Evolutionary conservation across 1,140 invertebrate species (phyloP).

Genomic region (Bombyx mandarina): DNA sequence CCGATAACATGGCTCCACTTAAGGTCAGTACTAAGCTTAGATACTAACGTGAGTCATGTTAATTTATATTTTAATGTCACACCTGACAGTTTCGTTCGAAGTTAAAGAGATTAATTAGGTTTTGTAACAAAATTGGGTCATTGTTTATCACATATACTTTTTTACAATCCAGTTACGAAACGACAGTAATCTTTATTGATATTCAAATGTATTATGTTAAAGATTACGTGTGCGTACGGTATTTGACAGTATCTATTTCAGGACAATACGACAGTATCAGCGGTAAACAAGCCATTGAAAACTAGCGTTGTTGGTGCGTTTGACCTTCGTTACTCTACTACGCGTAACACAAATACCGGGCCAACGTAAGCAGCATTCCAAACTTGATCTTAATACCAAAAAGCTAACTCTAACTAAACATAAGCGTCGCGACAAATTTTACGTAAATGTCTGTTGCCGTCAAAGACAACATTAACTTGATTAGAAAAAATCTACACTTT

Average conservation of each 20-base stretch:
- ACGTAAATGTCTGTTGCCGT: too few relatives aligned
- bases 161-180: constrained; percentile 12
- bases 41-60: constrained; percentile 3
- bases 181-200: neutral
- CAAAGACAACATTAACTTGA: neutral
- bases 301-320: neutral
- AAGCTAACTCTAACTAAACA: constrained; percentile 1
- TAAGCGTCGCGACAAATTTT: neutral
- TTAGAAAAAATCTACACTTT: neutral
- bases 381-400: constrained; percentile 4
- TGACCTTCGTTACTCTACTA: neutral
- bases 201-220: neutral
- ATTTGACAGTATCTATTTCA: too few relatives aligned
- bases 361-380: neutral
- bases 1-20: constrained; percentile 11
- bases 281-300: neutral
- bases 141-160: constrained; percentile 11
- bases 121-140: constrained; percentile 15
- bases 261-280: too few relatives aligned
- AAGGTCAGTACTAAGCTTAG: constrained; percentile 6
- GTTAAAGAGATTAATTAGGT: constrained; percentile 11
- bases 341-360: constrained; percentile 2
- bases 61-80: neutral
- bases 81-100: constrained; percentile 7
- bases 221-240: too few relatives aligned